A percentile compares a stretch with the other conserved stretches of the same genome.
These are phyloP conservation scores for Manis pentadactyla DNA, from an alignment of 2,797 vertebrate species.

Conservation along the genomic window DNA sequence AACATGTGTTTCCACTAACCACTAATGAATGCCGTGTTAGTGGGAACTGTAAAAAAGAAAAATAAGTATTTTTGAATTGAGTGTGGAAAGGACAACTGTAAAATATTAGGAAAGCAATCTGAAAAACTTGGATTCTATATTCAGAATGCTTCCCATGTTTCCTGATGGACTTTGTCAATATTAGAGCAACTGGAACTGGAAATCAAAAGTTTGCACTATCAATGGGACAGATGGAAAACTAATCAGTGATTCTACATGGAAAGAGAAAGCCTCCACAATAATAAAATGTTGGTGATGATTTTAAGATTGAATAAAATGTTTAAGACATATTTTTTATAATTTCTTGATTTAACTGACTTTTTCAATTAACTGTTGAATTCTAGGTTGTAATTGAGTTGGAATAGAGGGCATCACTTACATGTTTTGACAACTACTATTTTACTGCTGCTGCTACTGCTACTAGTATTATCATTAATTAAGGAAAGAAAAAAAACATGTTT, in stretches of 20 bases:
- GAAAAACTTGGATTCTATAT: constrained; percentile 3
- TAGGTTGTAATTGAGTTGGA: neutral
- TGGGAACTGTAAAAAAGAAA: neutral
- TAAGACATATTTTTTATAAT: neutral
- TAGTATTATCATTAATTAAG: neutral
- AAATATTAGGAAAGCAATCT: neutral
- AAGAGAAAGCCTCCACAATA: neutral
- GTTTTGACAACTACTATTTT: neutral
- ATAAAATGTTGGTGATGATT: constrained; percentile 37
- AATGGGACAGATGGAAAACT: neutral
- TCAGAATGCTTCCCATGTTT: constrained; percentile 3
- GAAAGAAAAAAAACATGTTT: neutral
- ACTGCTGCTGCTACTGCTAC: neutral
- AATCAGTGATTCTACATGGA: neutral
- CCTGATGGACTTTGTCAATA: neutral
- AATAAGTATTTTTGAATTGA: neutral
- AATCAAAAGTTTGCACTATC: constrained; percentile 25
- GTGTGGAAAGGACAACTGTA: neutral
- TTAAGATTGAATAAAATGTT: constrained; percentile 35
- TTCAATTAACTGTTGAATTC: constrained; percentile 33
- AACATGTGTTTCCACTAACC: neutral
- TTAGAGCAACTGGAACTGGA: neutral
- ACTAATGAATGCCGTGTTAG: neutral
- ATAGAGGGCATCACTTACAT: neutral
- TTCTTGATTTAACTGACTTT: neutral